These are phyloP conservation scores for Eriocheir sinensis DNA, from an alignment of 1,140 invertebrate species.

Conservation along the genomic window DNA sequence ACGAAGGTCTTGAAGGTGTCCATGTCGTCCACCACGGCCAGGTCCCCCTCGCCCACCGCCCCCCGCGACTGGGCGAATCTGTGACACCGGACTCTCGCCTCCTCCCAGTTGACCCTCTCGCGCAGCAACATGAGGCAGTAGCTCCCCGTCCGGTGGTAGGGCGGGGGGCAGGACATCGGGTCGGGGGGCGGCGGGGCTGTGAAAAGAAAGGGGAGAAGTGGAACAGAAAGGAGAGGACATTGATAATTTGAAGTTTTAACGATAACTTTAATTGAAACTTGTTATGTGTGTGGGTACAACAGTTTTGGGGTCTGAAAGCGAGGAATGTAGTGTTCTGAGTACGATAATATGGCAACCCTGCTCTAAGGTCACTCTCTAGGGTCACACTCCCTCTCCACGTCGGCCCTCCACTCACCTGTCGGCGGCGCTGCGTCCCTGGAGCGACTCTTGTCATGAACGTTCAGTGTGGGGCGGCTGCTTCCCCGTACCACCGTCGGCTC, in stretches of 20 bases:
- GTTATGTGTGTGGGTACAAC: too few relatives aligned
- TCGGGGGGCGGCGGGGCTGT: not conserved
- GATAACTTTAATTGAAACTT: too few relatives aligned
- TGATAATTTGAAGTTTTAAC: too few relatives aligned
- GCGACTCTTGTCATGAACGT: not conserved
- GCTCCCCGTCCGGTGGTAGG: not conserved
- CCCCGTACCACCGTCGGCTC: not conserved
- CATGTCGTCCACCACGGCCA: constrained; percentile 63
- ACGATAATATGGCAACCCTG: too few relatives aligned
- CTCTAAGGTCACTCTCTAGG: too few relatives aligned
- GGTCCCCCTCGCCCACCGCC: constrained; percentile 37
- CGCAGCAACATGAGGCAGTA: constrained; percentile 53
- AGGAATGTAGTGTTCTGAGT: too few relatives aligned
- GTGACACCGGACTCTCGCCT: constrained; percentile 41
- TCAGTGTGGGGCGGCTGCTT: not conserved
- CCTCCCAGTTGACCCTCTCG: constrained; percentile 54
- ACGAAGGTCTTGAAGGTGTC: constrained; percentile 62
- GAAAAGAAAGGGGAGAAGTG: not conserved
- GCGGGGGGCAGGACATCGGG: constrained; percentile 40
- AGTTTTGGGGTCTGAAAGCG: too few relatives aligned
- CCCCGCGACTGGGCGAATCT: constrained; percentile 27
- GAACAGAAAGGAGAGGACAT: not conserved
- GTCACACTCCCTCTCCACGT: not conserved
- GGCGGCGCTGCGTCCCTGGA: not conserved
- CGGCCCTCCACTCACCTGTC: not conserved